A percentile compares a stretch with the other conserved stretches of the same genome.
These are phyloP conservation scores for Bombylius discolor DNA, from an alignment of 2,888 invertebrate species.

Conservation along the genomic window DNA sequence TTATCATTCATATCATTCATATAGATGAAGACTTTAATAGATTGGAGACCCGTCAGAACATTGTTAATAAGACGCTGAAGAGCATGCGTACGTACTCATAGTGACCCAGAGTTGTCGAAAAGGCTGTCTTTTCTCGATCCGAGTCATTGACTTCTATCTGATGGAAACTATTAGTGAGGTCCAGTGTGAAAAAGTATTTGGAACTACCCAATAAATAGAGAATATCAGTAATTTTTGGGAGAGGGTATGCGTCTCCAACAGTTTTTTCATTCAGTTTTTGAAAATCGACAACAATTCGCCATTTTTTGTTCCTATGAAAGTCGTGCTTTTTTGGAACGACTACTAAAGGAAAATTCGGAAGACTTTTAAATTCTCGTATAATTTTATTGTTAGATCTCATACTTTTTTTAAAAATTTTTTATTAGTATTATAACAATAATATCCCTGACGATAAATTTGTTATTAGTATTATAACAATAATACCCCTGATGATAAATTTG, in stretches of 20 bases:
- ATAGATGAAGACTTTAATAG: conserved; percentile 21
- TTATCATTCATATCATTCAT: conserved; percentile 28
- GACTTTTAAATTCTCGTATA: not conserved
- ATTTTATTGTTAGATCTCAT: no score
- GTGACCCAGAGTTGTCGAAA: not conserved
- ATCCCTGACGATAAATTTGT: no score
- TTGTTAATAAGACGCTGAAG: no score
- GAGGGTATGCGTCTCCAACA: not conserved
- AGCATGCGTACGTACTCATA: no score
- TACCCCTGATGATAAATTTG: no score
- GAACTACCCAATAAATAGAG: not conserved
- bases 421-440: no score
- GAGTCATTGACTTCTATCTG: not conserved
- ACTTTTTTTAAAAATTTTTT: no score
- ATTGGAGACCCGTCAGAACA: conserved; percentile 23
- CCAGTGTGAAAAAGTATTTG: not conserved
- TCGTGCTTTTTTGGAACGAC: not conserved
- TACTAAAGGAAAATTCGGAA: not conserved
- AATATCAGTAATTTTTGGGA: not conserved
- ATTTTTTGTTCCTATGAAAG: not conserved
- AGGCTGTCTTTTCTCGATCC: not conserved
- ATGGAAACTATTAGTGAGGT: not conserved
- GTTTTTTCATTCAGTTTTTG: not conserved
- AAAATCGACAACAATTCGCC: not conserved
- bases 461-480: no score